Evolutionary conservation across 2,113 vertebrate species (phyloP).

Genomic region (Emydocephalus ijimae): DNA sequence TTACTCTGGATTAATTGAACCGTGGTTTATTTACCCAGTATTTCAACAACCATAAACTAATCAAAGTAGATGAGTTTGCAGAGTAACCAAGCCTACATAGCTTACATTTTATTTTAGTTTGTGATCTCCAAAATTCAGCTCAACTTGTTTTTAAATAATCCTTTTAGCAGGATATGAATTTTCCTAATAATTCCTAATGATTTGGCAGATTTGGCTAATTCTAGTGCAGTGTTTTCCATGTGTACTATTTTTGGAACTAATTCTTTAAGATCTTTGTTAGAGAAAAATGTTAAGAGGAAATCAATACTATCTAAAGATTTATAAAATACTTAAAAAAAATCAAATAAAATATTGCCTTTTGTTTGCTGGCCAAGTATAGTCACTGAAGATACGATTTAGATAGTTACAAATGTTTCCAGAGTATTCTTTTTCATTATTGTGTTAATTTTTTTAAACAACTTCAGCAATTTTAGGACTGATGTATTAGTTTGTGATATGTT

Average conservation of each 20-base stretch:
- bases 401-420: not conserved
- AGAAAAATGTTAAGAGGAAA: not conserved
- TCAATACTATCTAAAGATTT: not conserved
- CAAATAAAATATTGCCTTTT: constrained; percentile 22
- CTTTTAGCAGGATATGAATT: not conserved
- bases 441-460: constrained; percentile 35
- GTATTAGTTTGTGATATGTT: constrained; percentile 21
- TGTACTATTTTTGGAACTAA: not conserved
- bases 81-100: not conserved
- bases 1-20: not conserved
- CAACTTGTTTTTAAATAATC: not conserved
- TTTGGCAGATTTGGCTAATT: not conserved
- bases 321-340: not conserved
- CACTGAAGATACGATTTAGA: not conserved
- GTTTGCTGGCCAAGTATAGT: constrained; percentile 16
- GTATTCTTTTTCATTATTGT: constrained; percentile 27
- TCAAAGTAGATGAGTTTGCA: not conserved
- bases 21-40: not conserved
- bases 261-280: not conserved
- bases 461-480: constrained; percentile 34
- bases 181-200: not conserved
- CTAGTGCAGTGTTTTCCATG: not conserved
- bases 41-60: not conserved
- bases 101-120: not conserved
- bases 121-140: not conserved